Base-by-base conservation (phyloP, 2,888 invertebrate genomes). In the Leptopilina drosophilae region DNA sequence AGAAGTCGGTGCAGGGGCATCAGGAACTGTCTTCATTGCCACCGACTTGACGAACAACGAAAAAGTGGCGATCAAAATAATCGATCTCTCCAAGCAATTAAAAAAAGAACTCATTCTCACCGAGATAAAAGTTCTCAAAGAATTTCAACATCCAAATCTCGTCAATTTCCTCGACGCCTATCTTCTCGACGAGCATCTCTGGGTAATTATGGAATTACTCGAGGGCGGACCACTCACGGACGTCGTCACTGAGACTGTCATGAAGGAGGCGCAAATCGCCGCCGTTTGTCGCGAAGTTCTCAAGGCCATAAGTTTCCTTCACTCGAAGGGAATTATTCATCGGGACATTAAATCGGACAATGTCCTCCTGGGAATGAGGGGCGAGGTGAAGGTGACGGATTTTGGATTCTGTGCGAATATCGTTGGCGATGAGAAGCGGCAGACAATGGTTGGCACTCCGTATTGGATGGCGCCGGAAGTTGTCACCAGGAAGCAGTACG, bases 391-490 rank as follows among this genome's bases (percentile, higher is more conserved):
- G 93, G 97, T 98, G 0, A 98, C 97, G 0, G 99, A 99, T 92
- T 99, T 99, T 92, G 99, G 99, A 9, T 99, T 99, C 92, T 99
- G 98, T 92, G 99, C 99, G 4, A 99, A 99, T 90, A 97, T 99
- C 78, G 97, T 97, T 0, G 97, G 97, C 0, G 98, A 98, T 86
- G 97, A 98, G 88, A 98, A 99, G 91, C 93, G 98, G n/a, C 97
- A 97, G 90, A 98, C 98, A 0, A 97, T 98, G 97, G 98, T 98
- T 0, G 98, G 98, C n/a, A 98, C 98, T 0, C 98, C 98, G 0
- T 98, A 98, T 89, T 98, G 98, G 99, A 99, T 99, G 98, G 98
- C 98, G 0, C 98, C 98, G 0, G 98, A 98, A 92, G 97, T 98
- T 0, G 97, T 97, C 0, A 97, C 97, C 0, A 94, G 98, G 82